Conservation (phyloP, 1,140 invertebrate genomes). For the Micrasema longulum region DNA sequence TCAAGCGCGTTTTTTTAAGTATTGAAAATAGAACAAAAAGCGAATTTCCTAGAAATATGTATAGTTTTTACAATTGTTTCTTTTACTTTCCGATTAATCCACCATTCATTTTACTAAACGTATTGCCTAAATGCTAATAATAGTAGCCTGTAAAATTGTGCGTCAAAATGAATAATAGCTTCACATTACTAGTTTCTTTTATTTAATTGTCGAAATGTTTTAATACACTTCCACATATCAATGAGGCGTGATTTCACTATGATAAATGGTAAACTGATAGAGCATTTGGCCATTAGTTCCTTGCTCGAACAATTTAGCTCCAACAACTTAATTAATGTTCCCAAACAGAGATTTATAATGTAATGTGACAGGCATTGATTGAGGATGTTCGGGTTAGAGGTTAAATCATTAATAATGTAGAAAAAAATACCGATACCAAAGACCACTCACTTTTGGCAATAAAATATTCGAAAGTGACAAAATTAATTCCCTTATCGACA, state of each 20-base stretch:
- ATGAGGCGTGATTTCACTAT: conserved; percentile 23
- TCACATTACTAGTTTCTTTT: conserved; percentile 24
- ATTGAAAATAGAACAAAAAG: too few relatives aligned
- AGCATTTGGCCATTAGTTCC: conserved; percentile 25
- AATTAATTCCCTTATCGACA: conserved; percentile 11
- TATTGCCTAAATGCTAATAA: too few relatives aligned
- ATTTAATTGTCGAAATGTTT: conserved; percentile 35
- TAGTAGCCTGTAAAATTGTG: too few relatives aligned
- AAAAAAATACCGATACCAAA: conserved; percentile 22
- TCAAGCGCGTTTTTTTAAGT: too few relatives aligned
- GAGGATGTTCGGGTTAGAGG: conserved; percentile 7
- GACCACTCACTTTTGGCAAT: conserved; percentile 1
- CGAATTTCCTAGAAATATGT: too few relatives aligned
- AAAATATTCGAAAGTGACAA: conserved; percentile 30
- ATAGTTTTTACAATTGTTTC: too few relatives aligned
- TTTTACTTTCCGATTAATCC: too few relatives aligned
- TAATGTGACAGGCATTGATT: conserved; percentile 37
- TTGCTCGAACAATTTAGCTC: conserved; percentile 30
- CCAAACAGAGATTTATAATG: conserved; percentile 25
- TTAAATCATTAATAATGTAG: conserved; percentile 27
- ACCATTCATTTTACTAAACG: too few relatives aligned
- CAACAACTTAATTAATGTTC: conserved; percentile 47
- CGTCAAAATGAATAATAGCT: too few relatives aligned
- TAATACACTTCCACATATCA: conserved; percentile 33
- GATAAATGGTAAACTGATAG: conserved; percentile 35